These are phyloP conservation scores for Parasteatoda tepidariorum DNA, from an alignment of 1,140 invertebrate genomes.

Conservation along the genomic window DNA sequence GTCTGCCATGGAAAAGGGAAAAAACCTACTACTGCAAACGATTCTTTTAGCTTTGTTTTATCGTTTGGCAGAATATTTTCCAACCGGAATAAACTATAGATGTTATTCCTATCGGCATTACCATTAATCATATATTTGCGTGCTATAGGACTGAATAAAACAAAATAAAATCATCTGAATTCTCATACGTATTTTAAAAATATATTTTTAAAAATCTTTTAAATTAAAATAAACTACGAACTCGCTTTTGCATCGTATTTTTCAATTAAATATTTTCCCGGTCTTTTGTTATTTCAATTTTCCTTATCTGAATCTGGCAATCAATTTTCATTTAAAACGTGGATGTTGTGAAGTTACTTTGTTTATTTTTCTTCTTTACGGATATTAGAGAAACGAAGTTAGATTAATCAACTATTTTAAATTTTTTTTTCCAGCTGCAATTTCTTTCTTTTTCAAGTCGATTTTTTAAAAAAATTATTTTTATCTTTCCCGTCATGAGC, in stretches of 20 bases:
- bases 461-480: no score
- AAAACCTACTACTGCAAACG: neutral
- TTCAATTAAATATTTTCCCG: constrained; percentile 26
- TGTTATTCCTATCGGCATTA: neutral
- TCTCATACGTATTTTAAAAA: neutral
- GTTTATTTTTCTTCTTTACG: constrained; percentile 1
- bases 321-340: constrained; percentile 20
- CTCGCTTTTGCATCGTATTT: neutral
- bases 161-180: neutral
- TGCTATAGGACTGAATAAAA: neutral
- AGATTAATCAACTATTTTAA: constrained; percentile 24
- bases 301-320: constrained; percentile 8
- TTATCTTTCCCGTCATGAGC: neutral
- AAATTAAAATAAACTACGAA: neutral
- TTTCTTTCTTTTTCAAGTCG: neutral
- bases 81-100: neutral
- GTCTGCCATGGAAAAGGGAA: neutral
- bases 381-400: constrained; percentile 15
- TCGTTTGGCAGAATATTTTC: neutral
- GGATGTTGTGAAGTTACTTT: neutral
- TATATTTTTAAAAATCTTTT: neutral
- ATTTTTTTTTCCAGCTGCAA: constrained; percentile 1
- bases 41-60: neutral
- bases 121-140: constrained; percentile 6
- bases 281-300: neutral